Evolutionary conservation across 2,797 vertebrate species (phyloP).

Genomic region (Pipistrellus pygmaeus): DNA sequence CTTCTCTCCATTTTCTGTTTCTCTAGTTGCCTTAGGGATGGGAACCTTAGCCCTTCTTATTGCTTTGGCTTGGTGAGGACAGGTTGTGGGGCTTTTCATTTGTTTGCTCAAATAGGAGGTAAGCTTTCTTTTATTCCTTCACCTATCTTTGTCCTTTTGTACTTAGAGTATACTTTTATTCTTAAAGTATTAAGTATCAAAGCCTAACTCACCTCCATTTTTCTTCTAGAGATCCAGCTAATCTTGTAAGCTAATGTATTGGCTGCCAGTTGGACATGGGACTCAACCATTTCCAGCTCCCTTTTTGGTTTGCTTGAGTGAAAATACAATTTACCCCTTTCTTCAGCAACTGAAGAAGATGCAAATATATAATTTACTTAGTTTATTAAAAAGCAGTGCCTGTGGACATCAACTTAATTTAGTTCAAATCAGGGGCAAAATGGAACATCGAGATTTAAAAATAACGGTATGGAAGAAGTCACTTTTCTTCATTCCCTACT

Average conservation of each 20-base stretch:
- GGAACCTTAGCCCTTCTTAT: neutral
- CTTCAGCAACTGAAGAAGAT: neutral
- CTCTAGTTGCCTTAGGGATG: neutral
- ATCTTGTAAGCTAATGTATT: neutral
- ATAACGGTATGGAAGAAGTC: neutral
- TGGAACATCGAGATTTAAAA: conserved; percentile 36
- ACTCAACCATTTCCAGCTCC: neutral
- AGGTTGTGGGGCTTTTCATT: neutral
- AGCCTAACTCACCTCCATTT: neutral
- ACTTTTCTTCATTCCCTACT: neutral
- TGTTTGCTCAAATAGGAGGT: neutral
- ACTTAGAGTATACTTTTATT: conserved; percentile 4
- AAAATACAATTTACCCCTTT: neutral
- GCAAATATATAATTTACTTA: neutral
- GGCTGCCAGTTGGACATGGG: neutral
- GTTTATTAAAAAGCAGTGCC: neutral
- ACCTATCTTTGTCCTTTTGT: neutral
- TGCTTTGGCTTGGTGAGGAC: neutral
- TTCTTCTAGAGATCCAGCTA: conserved; percentile 4
- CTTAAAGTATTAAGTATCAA: neutral
- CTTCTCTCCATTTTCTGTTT: neutral
- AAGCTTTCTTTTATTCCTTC: conserved; percentile 14
- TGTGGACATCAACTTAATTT: conserved; percentile 17
- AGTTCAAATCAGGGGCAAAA: neutral
- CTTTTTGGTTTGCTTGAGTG: neutral